These are phyloP conservation scores for Catharus ustulatus DNA, from an alignment of 2,797 vertebrate species.

Conservation along the genomic window DNA sequence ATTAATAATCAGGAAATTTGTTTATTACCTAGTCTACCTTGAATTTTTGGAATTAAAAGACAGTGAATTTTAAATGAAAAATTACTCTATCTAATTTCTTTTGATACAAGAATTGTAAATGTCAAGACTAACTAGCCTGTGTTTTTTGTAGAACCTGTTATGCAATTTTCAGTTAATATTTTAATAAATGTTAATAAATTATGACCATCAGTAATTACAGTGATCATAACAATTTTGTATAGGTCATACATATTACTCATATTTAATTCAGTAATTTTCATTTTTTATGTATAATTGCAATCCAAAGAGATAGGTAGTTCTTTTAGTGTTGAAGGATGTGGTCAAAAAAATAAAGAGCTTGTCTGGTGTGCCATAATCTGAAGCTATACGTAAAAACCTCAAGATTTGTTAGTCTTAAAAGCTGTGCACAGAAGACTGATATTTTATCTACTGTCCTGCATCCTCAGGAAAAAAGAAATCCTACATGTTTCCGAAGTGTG, in stretches of 20 bases:
- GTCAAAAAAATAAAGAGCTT: neutral
- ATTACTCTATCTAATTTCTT: neutral
- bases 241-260: neutral
- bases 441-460: conserved; percentile 38
- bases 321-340: neutral
- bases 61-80: neutral
- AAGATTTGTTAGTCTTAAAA: conserved; percentile 50
- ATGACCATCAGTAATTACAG: conserved; percentile 18
- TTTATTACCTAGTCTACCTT: neutral
- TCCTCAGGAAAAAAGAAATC: neutral
- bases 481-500: conserved; percentile 37
- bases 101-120: conserved; percentile 10
- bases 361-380: neutral
- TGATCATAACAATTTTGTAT: conserved; percentile 26
- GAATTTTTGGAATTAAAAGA: neutral
- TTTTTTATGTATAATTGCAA: neutral
- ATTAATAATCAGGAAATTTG: neutral
- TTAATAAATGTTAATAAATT: conserved; percentile 32
- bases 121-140: neutral
- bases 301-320: neutral
- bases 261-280: conserved; percentile 12
- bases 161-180: conserved; percentile 36
- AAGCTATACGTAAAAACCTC: neutral
- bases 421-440: neutral
- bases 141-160: conserved; percentile 26